A percentile compares a stretch with the other conserved stretches of the same genome.
These are phyloP conservation scores for Aptenodytes patagonicus DNA, from an alignment of 2,113 vertebrate species.

Conservation along the genomic window DNA sequence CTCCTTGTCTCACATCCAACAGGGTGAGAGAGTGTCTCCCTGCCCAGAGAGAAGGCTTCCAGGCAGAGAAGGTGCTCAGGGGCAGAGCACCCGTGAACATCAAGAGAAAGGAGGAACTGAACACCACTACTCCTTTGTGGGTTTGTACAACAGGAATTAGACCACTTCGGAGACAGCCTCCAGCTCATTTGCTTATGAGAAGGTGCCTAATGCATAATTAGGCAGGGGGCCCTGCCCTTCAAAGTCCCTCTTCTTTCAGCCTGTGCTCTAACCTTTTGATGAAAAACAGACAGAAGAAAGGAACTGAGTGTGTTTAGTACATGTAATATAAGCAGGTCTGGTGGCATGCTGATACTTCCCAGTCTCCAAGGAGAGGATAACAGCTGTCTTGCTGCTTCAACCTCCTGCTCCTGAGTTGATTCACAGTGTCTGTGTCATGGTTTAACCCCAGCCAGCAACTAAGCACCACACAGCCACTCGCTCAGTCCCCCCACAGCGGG, in stretches of 20 bases:
- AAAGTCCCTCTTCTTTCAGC: neutral
- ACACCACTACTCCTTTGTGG: neutral
- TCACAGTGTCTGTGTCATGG: neutral
- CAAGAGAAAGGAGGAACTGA: neutral
- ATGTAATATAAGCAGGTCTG: conserved; percentile 16
- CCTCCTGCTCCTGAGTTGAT: neutral
- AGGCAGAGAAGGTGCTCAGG: neutral
- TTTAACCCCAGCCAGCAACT: too few relatives aligned
- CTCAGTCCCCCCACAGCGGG: too few relatives aligned
- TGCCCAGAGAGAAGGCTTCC: neutral
- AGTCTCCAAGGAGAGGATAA: neutral
- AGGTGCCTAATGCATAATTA: neutral
- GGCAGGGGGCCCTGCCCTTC: neutral
- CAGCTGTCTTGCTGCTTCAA: conserved; percentile 41
- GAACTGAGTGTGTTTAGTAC: neutral
- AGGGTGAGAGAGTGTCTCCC: neutral
- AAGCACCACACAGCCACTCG: too few relatives aligned
- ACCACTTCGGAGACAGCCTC: neutral
- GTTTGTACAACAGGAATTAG: neutral
- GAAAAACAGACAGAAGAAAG: neutral
- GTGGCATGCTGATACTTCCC: neutral
- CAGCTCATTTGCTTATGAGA: neutral
- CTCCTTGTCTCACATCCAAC: neutral
- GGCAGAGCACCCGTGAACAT: fast-evolving
- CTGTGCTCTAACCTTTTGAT: neutral